These are phyloP conservation scores for Oreochromis spilurus DNA, from an alignment of 2,113 vertebrate species.

Conservation along the genomic window DNA sequence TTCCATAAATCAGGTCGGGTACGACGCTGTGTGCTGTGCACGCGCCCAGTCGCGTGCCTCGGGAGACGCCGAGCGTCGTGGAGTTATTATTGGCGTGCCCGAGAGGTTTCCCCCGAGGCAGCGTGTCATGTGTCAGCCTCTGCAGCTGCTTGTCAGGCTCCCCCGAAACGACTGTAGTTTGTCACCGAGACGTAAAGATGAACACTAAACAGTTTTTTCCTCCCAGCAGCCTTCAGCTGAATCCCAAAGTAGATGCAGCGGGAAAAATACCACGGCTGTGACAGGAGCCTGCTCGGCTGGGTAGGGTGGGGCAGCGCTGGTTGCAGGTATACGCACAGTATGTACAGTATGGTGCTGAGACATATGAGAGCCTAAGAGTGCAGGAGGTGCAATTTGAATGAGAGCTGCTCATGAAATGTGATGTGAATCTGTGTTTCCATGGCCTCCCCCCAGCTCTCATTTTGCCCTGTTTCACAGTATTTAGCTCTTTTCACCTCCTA, in stretches of 20 bases:
- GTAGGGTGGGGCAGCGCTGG: constrained; percentile 43
- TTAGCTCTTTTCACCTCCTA: background rate
- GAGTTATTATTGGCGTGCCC: constrained; percentile 16
- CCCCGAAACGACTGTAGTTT: background rate
- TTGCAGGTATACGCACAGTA: constrained; percentile 17
- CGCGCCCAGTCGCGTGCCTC: constrained; percentile 17
- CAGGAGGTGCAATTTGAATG: background rate
- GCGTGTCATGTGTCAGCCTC: background rate
- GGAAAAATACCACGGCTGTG: background rate
- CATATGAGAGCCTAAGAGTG: background rate
- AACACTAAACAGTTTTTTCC: background rate
- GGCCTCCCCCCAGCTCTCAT: background rate
- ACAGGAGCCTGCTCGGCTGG: background rate
- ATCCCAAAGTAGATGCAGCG: background rate
- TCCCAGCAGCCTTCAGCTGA: background rate
- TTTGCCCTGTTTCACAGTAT: background rate
- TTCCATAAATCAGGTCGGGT: background rate
- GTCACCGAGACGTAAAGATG: background rate
- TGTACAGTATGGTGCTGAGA: background rate
- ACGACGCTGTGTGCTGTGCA: background rate
- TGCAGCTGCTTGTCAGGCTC: background rate
- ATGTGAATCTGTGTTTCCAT: background rate
- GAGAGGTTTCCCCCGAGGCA: constrained; percentile 13
- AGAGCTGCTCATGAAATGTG: background rate
- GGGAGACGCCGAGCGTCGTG: background rate